A percentile compares a stretch with the other conserved stretches of the same genome.
Conservation (phyloP, 2,888 invertebrate species). For the Choreutis nemorana region DNA sequence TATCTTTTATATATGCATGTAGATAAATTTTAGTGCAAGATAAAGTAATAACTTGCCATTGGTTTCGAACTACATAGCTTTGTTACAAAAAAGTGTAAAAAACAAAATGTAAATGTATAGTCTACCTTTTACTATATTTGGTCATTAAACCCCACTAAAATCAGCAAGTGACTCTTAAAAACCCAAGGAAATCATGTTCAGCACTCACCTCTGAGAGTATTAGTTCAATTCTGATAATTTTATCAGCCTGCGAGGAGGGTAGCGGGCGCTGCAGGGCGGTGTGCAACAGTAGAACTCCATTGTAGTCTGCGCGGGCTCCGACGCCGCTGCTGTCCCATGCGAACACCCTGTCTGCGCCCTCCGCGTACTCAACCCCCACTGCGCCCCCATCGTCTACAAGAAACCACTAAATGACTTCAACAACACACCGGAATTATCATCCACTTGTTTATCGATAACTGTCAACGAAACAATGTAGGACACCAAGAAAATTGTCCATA, state of each 20-base stretch:
- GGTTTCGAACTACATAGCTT: too few species aligned
- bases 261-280: slow-evolving; percentile 88
- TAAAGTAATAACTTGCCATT: too few species aligned
- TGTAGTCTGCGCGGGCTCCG: slow-evolving; percentile 88
- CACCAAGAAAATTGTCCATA: slow-evolving; percentile 18
- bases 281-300: slow-evolving; percentile 88
- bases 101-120: too few species aligned
- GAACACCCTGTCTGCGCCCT: slow-evolving; percentile 83
- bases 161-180: too few species aligned
- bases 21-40: too few species aligned
- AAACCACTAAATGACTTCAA: slow-evolving; percentile 8
- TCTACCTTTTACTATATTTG: too few species aligned
- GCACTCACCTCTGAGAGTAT: slow-evolving; percentile 82
- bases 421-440: slow-evolving; percentile 20
- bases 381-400: slow-evolving; percentile 70
- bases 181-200: too few species aligned
- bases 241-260: slow-evolving; percentile 74
- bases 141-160: too few species aligned
- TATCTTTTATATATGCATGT: too few species aligned
- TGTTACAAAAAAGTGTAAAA: too few species aligned
- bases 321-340: slow-evolving; percentile 84
- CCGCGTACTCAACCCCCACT: slow-evolving; percentile 76
- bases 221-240: slow-evolving; percentile 83
- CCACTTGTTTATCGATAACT: slow-evolving; percentile 58
- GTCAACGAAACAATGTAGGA: slow-evolving; percentile 57